A percentile compares a stretch with the other conserved stretches of the same genome.
These are phyloP conservation scores for Silurus lanzhouensis DNA, from an alignment of 2,797 vertebrate genomes.

Conservation along the genomic window DNA sequence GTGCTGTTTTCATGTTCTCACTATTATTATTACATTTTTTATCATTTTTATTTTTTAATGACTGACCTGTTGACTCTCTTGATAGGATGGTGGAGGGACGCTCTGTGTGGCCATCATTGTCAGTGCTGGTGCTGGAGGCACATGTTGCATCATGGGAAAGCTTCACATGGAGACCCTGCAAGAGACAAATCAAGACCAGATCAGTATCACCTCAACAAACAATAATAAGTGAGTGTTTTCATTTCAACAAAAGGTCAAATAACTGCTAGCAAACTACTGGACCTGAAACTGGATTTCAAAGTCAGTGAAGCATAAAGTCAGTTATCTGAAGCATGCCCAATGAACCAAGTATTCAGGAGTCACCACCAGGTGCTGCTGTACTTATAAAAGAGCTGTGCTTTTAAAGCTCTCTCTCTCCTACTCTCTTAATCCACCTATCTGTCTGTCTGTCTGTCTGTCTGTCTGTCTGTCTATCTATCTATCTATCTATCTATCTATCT, in stretches of 20 bases:
- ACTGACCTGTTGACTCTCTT: slow-evolving; percentile 96
- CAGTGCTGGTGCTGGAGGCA: slow-evolving; percentile 94
- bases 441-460: background rate
- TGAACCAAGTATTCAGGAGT: slow-evolving; percentile 43
- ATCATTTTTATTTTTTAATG: slow-evolving; percentile 5
- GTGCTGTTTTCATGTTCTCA: background rate
- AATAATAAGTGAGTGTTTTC: background rate
- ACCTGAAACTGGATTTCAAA: slow-evolving; percentile 7
- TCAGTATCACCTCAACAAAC: background rate
- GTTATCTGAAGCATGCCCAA: background rate
- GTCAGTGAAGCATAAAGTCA: background rate
- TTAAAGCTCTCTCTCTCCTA: background rate
- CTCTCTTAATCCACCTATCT: background rate
- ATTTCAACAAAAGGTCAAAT: slow-evolving; percentile 3
- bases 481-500: too few species aligned
- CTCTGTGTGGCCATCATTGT: slow-evolving; percentile 99
- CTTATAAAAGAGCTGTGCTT: slow-evolving; percentile 52
- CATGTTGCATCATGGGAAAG: slow-evolving; percentile 99
- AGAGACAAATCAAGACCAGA: slow-evolving; percentile 37
- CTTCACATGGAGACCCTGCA: slow-evolving; percentile 93
- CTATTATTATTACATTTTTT: background rate
- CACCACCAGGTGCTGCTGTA: slow-evolving; percentile 72
- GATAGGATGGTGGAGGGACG: slow-evolving; percentile 97
- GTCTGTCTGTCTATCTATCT: too few species aligned
- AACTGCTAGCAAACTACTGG: background rate